These are phyloP conservation scores for Druon quercuslanigerum DNA, from an alignment of 1,140 invertebrate genomes.

Conservation along the genomic window DNA sequence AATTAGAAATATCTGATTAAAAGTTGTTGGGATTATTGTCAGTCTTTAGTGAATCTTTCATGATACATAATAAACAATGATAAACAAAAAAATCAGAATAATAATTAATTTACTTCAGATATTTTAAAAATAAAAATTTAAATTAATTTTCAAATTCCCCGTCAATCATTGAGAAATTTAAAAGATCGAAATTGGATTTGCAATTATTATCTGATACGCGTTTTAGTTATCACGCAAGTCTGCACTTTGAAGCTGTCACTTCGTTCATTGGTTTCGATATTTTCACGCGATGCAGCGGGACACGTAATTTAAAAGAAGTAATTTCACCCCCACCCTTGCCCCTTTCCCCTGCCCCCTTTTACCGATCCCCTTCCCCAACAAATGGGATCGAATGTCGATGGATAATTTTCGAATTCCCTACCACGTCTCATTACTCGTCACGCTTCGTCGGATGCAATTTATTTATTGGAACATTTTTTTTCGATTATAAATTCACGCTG, in stretches of 20 bases:
- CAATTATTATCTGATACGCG: conserved; percentile 50
- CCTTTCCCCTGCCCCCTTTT: too few relatives aligned
- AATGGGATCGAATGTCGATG: conserved; percentile 43
- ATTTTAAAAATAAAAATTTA: too few relatives aligned
- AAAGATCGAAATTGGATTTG: conserved; percentile 8
- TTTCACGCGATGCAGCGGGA: conserved; percentile 48
- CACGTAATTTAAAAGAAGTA: conserved; percentile 48
- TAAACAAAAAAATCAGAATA: too few relatives aligned
- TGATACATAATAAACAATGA: too few relatives aligned
- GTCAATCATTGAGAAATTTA: not conserved
- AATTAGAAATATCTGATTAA: too few relatives aligned
- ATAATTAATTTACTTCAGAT: too few relatives aligned
- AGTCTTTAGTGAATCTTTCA: too few relatives aligned
- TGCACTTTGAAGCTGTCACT: conserved; percentile 64
- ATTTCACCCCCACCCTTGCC: conserved; percentile 39
- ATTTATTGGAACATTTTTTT: not conserved
- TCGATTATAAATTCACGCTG: conserved; percentile 7
- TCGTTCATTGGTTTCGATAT: conserved; percentile 68
- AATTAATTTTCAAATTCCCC: too few relatives aligned
- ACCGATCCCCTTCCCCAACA: conserved; percentile 42
- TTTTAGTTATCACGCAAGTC: conserved; percentile 62
- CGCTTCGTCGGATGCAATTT: conserved; percentile 20
- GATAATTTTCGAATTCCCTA: conserved; percentile 51
- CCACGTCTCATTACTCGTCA: conserved; percentile 52
- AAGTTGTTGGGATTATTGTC: too few relatives aligned